These are phyloP conservation scores for Prorops nasuta DNA, from an alignment of 1,140 invertebrate genomes.

Conservation along the genomic window DNA sequence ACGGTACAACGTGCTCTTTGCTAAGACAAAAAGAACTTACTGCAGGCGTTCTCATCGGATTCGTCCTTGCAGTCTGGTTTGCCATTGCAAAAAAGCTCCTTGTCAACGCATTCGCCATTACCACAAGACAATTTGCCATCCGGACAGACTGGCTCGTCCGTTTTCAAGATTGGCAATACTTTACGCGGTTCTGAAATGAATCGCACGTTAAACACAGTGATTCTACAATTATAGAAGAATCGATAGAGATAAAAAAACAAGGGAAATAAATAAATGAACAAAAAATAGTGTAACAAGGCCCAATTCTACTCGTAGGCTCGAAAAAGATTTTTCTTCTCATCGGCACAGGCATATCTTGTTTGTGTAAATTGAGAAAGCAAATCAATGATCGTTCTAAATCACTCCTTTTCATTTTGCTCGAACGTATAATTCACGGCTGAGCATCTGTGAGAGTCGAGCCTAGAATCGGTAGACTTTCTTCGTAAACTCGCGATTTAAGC, in stretches of 20 bases:
- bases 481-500: no score
- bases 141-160: constrained; percentile 86
- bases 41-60: constrained; percentile 92
- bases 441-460: no score
- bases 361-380: no score
- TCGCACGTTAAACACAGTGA: constrained; percentile 15
- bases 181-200: constrained; percentile 77
- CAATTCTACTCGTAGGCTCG: constrained; percentile 1
- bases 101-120: constrained; percentile 86
- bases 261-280: background rate
- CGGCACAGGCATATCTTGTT: no score
- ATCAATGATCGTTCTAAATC: no score
- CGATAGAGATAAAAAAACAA: no score
- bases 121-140: constrained; percentile 86
- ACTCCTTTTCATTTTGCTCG: no score
- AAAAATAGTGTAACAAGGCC: background rate
- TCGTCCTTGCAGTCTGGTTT: constrained; percentile 90
- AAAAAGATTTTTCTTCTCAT: no score
- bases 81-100: constrained; percentile 89
- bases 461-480: no score
- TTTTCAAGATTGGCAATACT: constrained; percentile 82
- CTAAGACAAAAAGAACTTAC: constrained; percentile 69
- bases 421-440: no score
- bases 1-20: no score
- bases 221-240: constrained; percentile 19